Evolutionary conservation across 2,797 vertebrate species (phyloP).

Genomic region (Meriones psammophilus): DNA sequence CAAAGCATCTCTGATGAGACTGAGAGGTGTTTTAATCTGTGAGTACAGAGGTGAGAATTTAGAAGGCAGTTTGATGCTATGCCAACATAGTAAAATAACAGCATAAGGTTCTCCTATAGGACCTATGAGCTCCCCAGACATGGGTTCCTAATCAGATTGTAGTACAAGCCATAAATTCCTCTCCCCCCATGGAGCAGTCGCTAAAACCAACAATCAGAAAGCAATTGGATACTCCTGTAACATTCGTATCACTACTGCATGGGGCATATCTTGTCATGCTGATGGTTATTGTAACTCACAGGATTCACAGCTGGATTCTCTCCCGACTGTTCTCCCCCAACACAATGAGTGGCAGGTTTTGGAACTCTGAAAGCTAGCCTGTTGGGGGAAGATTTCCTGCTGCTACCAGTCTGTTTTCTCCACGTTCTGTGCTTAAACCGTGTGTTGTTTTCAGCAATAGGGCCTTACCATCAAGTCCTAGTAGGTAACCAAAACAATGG

Average conservation of each 20-base stretch:
- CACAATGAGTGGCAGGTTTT: not conserved
- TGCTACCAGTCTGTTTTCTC: not conserved
- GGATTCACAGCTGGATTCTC: not conserved
- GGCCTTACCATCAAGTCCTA: not conserved
- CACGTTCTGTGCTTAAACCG: not conserved
- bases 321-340: not conserved
- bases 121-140: not conserved
- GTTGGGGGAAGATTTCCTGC: not conserved
- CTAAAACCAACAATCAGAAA: not conserved
- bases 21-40: not conserved
- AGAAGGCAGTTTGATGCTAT: not conserved
- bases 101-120: not conserved
- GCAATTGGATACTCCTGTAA: not conserved
- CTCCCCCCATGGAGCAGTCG: not conserved
- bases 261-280: not conserved
- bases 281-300: not conserved
- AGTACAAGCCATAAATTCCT: no score
- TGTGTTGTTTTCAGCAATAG: not conserved
- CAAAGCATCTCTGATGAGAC: not conserved
- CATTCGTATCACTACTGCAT: not conserved
- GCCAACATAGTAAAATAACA: not conserved
- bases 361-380: not conserved
- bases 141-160: not conserved
- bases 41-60: not conserved
- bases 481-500: not conserved